phyloP scores from a whole-genome alignment of 2,888 invertebrate species.

The Ectobius pallidus region DNA sequence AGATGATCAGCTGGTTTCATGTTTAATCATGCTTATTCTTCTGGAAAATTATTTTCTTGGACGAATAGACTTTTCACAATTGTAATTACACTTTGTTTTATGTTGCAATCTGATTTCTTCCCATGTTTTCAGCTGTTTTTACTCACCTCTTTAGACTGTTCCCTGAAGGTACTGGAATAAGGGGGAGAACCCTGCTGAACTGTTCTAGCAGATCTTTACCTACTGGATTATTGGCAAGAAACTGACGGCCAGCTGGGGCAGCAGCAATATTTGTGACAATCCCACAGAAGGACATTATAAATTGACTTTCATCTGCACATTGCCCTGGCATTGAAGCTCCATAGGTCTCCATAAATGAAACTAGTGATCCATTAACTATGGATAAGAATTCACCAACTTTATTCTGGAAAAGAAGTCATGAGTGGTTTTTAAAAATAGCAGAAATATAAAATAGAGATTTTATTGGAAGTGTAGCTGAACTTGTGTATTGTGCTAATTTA shows the following conservation, averaged over 20 bases:
- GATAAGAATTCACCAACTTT: slow-evolving; percentile 52
- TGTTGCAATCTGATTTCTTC: too few relatives aligned
- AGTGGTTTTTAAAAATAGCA: too few relatives aligned
- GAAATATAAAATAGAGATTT: too few relatives aligned
- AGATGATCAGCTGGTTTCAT: too few relatives aligned
- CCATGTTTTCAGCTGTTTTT: too few relatives aligned
- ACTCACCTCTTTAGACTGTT: slow-evolving; percentile 50
- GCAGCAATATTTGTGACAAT: slow-evolving; percentile 54
- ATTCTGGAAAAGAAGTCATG: slow-evolving; percentile 40
- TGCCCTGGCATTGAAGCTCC: slow-evolving; percentile 49
- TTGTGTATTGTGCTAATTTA: too few relatives aligned
- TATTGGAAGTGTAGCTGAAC: too few relatives aligned
- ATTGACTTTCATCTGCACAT: slow-evolving; percentile 52
- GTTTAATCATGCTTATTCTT: too few relatives aligned
- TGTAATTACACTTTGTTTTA: too few relatives aligned
- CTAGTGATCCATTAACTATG: slow-evolving; percentile 52
- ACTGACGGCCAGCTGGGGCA: slow-evolving; percentile 52
- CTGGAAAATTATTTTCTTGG: too few relatives aligned
- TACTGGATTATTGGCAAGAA: slow-evolving; percentile 50
- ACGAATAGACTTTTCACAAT: too few relatives aligned
- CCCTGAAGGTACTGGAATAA: slow-evolving; percentile 50
- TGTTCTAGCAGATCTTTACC: slow-evolving; percentile 52
- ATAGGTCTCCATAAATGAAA: slow-evolving; percentile 53
- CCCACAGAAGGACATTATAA: slow-evolving; percentile 53
- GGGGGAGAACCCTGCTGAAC: slow-evolving; percentile 50